Conservation (phyloP, 2,888 invertebrate genomes). For the Vannuccia rotundouncinata region DNA sequence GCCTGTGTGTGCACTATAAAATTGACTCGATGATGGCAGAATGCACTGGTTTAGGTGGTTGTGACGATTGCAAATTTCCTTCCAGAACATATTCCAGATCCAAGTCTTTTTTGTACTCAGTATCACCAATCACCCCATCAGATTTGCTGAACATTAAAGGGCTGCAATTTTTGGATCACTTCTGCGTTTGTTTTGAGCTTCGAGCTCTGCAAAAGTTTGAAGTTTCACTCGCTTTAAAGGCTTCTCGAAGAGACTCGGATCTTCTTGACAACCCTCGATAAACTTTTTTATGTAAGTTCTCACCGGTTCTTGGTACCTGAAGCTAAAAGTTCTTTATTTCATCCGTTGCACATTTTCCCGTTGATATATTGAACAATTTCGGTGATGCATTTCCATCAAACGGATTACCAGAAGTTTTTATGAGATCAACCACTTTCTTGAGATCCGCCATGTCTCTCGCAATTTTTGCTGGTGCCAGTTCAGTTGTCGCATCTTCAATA, state of each 20-base stretch:
- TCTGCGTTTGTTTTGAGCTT: neutral
- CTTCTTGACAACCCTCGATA: neutral
- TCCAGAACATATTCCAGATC: no score
- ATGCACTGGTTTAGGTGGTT: neutral
- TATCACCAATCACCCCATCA: neutral
- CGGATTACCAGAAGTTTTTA: conserved; percentile 14
- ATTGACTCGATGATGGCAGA: neutral
- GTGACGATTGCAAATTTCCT: neutral
- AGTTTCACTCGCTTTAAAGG: neutral
- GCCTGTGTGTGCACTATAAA: neutral
- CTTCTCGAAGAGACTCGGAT: neutral
- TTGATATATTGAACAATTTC: neutral
- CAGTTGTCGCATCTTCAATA: conserved; percentile 30
- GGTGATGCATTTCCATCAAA: neutral
- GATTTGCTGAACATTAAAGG: neutral
- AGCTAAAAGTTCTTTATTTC: neutral
- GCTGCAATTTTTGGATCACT: neutral
- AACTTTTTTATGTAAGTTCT: neutral
- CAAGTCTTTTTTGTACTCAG: neutral
- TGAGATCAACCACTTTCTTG: conserved; percentile 34
- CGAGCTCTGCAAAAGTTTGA: neutral
- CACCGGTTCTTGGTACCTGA: neutral
- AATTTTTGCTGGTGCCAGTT: conserved; percentile 25
- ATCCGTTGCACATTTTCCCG: neutral
- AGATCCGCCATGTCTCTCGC: conserved; percentile 36